Evolutionary conservation across 2,113 vertebrate genomes (phyloP), one percentile per base, ranked within the genome.

Genomic region (Cynoglossus semilaevis): DNA sequence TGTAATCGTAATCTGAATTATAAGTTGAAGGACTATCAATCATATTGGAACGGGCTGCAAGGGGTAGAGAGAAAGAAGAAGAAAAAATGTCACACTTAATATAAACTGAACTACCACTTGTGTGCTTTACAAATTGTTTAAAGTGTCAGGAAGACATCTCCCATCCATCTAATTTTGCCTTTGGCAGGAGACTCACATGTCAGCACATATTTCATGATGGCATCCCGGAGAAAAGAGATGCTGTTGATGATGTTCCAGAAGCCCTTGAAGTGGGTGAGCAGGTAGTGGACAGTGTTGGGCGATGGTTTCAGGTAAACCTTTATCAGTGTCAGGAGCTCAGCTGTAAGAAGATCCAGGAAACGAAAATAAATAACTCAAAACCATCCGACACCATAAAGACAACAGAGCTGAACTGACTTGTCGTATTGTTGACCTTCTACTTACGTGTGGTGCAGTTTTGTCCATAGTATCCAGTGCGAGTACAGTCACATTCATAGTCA

Each of bases 21-120:
- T 91, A 99, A n/a, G 92, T 96, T 35, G 96, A 95, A 0, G 96
- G 96, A 58, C 96, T 98, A 7, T 97, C 97, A 50, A 99, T 91
- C 84, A 98, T 72, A 83, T 98, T 91, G 59, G 97, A 91, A 45
- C 96, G 91, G 36, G 96, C 96, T 99, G 68, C 15, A 48, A 29
- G 22, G 22, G 22, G 22, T 3, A 15, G 51, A 18, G 34, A 86
- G 47, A 50, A 45, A 38, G 69, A 47, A 58, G 51, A 59, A 53
- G 57, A 35, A 49, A 1, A 0, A 3, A 44, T 54, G 22, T 38
- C 0, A 2, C 55, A 19, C 35, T 76, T 44, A 52, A 22, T 8
- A 17, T 44, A 29, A 72, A 65, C n/a, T 18, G 35, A 34, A 14
- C 18, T 51, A 34, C 7, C 15, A 7, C 6, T 37, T 56, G 17